Base-by-base conservation (phyloP, 2,888 invertebrate species). In the Hyposoter didymator region DNA sequence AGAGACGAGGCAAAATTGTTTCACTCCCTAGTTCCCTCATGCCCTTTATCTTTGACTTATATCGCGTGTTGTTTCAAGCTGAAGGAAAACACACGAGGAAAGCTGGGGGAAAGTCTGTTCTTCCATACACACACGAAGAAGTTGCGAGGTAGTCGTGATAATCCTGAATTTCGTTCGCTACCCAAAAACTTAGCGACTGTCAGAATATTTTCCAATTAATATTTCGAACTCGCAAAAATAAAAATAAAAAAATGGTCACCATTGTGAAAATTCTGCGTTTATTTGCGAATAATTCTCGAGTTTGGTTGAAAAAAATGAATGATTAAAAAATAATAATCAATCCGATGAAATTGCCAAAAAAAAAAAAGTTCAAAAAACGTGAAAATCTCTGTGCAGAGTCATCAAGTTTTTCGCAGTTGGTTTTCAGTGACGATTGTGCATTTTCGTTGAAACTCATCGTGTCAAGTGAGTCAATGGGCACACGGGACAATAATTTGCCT, bases 1-100 rank as follows among this genome's bases (percentile, higher is more conserved):
- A 55, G 39, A 45, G 78, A 62, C n/a, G 62, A 19, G 39, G 39
- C 43, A 67, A 67, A 45, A 87, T 87, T 84, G 84, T 75, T 82
- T 55, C 66, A 66, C 76, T 45, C 28, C 62, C 70, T 55, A 52
- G 64, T 70, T 79, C 74, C 78, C 59, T 59, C 78, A 59, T 43
- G 43, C 69, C 35, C 47, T 52, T 64, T 28, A 55, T 28, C 70
- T 47, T 55, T 17, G 12, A 78, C 66, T 73, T 52, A 43, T 17
- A 49, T 62, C 35, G 22, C 35, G 22, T 76, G 78, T 84, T 79
- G 62, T 84, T 74, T 75, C 49, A 74, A 69, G 62, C 69, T 32
- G n/a, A 78, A 22, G 39, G 55, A 78, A 78, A 69, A 55, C 45
- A 78, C 52, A 69, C 69, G 52, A 43, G n/a, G 6, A 28, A 52